These are phyloP conservation scores for Hemistola chrysoprasaria DNA, from an alignment of 2,888 invertebrate species.

Conservation along the genomic window DNA sequence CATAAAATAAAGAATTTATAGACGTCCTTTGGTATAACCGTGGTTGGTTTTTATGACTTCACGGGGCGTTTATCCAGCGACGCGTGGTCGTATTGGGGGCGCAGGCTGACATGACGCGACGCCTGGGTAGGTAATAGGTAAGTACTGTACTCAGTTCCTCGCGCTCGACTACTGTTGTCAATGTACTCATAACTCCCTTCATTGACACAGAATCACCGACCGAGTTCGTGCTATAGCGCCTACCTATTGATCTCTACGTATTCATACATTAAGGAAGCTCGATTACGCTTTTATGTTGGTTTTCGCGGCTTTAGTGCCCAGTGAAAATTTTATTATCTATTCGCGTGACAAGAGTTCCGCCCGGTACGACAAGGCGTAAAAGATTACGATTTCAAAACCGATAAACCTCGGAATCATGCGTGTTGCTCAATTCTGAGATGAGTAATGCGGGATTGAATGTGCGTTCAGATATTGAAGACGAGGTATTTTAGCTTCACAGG, in stretches of 20 bases:
- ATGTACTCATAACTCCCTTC: conserved; percentile 16
- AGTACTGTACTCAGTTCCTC: too few species aligned
- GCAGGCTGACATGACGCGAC: conserved; percentile 46
- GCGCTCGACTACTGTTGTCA: conserved; percentile 46
- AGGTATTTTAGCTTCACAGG: conserved; percentile 19
- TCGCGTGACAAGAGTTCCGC: conserved; percentile 21
- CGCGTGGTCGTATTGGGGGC: conserved; percentile 67
- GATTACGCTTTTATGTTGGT: conserved; percentile 26
- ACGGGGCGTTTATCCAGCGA: conserved; percentile 75
- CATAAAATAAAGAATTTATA: conserved; percentile 81
- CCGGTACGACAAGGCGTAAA: conserved; percentile 18
- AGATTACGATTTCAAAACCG: conserved; percentile 22
- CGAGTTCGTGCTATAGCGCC: too few species aligned
- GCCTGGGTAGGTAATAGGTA: too few species aligned
- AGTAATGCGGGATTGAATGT: conserved; percentile 27
- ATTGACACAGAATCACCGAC: too few species aligned
- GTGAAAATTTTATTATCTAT: conserved; percentile 30
- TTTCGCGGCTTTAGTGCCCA: conserved; percentile 27
- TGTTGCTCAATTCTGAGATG: conserved; percentile 22
- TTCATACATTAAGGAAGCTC: conserved; percentile 26
- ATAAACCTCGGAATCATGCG: conserved; percentile 19
- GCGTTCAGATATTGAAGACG: conserved; percentile 12
- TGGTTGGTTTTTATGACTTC: conserved; percentile 76
- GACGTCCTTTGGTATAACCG: conserved; percentile 78
- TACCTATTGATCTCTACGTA: too few species aligned